Base-by-base conservation (phyloP, 2,113 vertebrate genomes). In the Cynocephalus volans region DNA sequence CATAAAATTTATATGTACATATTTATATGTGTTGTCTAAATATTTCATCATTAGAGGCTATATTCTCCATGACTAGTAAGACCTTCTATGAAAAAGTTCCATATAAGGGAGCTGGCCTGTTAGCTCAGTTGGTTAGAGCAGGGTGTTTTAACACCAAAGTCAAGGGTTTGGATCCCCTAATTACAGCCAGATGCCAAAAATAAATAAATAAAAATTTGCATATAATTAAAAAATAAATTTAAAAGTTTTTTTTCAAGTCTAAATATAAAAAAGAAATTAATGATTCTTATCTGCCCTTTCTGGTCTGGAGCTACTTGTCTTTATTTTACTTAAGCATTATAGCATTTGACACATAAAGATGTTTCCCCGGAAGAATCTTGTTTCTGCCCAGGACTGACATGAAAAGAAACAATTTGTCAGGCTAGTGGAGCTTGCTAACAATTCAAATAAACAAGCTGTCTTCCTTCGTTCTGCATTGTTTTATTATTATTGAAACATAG, bases 341-440 rank as follows among this genome's bases (percentile, higher is more conserved):
- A 81, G 2, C 67, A 88, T 48, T 93, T 97, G 83, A 95, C 72
- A 90, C 64, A 96, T 86, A 93, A 54, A 98, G 93, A 56, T 90
- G 0, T 89, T 97, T 97, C 92, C 75, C 97, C 4, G 76, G 70
- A 90, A 97, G 91, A 90, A 18, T 80, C 52, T 94, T 96, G 36
- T 93, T 98, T 97, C 76, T 52, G 69, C 85, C 88, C 0, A 3
- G 64, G 88, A 28, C 28, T 98, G 65, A 97, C 70, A 85, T 90
- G 93, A 97, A 93, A 65, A 77, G 88, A 96, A n/a, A 92, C 81
- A 94, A 94, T 95, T 96, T 95, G 73, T 90, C 87, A 95, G 80
- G 79, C 90, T 94, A 72, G 79, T 94, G 65, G 70, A 95, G 54
- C 93, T 98, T 97, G 65, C 93, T 98, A 96, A 94, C 83, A 98